Evolutionary conservation across 1,140 invertebrate species (phyloP).

Genomic region (Drosophila persimilis): DNA sequence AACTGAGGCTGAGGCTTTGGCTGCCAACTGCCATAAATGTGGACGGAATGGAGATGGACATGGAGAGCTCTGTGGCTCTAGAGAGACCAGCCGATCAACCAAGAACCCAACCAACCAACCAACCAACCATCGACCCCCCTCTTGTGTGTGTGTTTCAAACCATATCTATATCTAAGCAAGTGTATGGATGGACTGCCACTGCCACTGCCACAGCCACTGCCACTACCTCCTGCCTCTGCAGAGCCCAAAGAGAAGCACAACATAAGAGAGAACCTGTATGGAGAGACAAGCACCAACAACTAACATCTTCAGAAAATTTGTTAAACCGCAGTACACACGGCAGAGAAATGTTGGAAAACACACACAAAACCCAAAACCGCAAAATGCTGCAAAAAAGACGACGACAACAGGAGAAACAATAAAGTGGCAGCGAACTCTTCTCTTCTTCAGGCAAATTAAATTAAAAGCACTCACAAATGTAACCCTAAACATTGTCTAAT

Average conservation of each 20-base stretch:
- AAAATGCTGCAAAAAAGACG: constrained; percentile 35
- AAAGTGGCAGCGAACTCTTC: constrained; percentile 41
- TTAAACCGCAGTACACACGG: constrained; percentile 71
- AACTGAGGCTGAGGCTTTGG: background rate
- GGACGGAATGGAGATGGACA: constrained; percentile 66
- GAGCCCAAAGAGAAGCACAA: constrained; percentile 48
- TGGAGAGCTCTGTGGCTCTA: constrained; percentile 33
- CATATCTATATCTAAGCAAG: constrained; percentile 78
- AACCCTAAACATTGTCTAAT: constrained; percentile 71
- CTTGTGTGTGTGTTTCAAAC: constrained; percentile 46
- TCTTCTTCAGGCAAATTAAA: constrained; percentile 50
- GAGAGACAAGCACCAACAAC: constrained; percentile 42
- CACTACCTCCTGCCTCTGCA: constrained; percentile 4
- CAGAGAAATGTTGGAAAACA: constrained; percentile 68
- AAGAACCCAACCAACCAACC: constrained; percentile 51
- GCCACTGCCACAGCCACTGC: constrained; percentile 1
- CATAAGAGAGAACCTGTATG: constrained; percentile 66
- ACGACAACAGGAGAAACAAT: constrained; percentile 33
- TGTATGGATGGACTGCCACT: constrained; percentile 50
- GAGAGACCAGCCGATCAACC: constrained; percentile 50
- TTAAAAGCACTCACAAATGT: constrained; percentile 74
- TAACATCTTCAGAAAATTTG: constrained; percentile 73
- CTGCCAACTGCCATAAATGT: constrained; percentile 77
- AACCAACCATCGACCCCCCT: constrained; percentile 53
- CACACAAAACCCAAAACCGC: constrained; percentile 52